Conservation (phyloP, 1,140 invertebrate genomes). For the Sminthurides bifidus region DNA sequence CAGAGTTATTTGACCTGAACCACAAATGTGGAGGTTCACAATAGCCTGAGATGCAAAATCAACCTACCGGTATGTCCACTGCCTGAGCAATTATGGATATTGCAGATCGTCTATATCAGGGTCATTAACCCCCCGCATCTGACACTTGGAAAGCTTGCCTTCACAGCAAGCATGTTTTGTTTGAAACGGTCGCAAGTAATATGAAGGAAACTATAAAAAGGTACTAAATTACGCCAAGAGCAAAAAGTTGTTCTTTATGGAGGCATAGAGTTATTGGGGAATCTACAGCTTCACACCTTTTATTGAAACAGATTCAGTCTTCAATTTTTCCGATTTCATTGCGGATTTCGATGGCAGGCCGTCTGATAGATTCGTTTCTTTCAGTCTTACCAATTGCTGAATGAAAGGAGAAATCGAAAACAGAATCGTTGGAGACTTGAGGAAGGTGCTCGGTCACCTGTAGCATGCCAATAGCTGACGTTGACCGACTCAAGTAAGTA, state of each 20-base stretch:
- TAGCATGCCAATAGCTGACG: constrained; percentile 45
- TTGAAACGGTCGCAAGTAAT: constrained; percentile 43
- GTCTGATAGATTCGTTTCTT: constrained; percentile 43
- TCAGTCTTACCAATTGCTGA: constrained; percentile 38
- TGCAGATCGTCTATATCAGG: constrained; percentile 43
- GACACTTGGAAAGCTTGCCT: constrained; percentile 35
- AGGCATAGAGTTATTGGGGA: constrained; percentile 33
- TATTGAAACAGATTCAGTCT: background rate
- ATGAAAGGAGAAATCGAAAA: constrained; percentile 29
- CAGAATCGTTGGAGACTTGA: constrained; percentile 39
- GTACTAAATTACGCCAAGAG: constrained; percentile 33
- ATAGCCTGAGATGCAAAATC: background rate
- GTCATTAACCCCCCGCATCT: constrained; percentile 39
- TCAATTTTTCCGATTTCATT: constrained; percentile 30
- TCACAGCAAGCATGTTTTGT: constrained; percentile 44
- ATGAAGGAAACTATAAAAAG: constrained; percentile 33
- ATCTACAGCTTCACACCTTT: background rate
- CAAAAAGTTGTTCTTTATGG: constrained; percentile 40
- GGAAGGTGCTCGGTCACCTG: constrained; percentile 42
- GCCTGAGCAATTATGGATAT: background rate
- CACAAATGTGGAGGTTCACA: too few species aligned
- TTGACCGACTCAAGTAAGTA: constrained; percentile 42
- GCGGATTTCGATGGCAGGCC: too few species aligned
- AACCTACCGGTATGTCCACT: background rate
- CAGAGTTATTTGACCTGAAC: background rate